Conservation (phyloP, 2,888 invertebrate species). For the Noctua fimbriata region DNA sequence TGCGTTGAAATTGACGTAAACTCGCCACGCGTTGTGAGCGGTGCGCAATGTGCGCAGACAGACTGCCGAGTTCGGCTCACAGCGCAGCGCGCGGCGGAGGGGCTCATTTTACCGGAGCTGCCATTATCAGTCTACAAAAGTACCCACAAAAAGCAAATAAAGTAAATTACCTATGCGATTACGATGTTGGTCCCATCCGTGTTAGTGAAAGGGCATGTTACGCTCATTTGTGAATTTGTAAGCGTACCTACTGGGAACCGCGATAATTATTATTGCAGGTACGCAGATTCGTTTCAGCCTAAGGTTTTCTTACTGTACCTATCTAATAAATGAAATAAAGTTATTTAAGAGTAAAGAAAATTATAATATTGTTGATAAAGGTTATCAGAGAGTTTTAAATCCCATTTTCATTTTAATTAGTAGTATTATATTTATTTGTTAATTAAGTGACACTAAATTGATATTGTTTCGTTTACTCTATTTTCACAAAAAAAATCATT, state of each 20-base stretch:
- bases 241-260: not conserved
- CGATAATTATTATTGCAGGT: not conserved
- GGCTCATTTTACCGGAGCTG: slow-evolving; percentile 44
- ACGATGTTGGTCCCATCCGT: not conserved
- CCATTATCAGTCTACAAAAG: slow-evolving; percentile 3
- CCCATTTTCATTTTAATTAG: not conserved
- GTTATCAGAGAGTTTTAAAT: not conserved
- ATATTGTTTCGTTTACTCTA: not conserved
- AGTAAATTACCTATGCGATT: not conserved
- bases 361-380: not conserved
- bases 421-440: not conserved
- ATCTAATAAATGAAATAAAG: not conserved
- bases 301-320: not conserved
- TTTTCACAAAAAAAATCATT: not conserved
- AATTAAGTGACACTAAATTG: not conserved
- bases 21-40: slow-evolving; percentile 18
- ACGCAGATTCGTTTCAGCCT: not conserved
- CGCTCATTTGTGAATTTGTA: not conserved
- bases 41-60: slow-evolving; percentile 46
- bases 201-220: not conserved
- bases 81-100: slow-evolving; percentile 37
- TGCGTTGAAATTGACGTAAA: slow-evolving; percentile 24
- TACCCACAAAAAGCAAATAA: slow-evolving; percentile 2
- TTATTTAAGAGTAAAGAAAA: not conserved
- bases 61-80: slow-evolving; percentile 39